Conservation (phyloP, 2,888 invertebrate species). For the Auanema freiburgensis region DNA sequence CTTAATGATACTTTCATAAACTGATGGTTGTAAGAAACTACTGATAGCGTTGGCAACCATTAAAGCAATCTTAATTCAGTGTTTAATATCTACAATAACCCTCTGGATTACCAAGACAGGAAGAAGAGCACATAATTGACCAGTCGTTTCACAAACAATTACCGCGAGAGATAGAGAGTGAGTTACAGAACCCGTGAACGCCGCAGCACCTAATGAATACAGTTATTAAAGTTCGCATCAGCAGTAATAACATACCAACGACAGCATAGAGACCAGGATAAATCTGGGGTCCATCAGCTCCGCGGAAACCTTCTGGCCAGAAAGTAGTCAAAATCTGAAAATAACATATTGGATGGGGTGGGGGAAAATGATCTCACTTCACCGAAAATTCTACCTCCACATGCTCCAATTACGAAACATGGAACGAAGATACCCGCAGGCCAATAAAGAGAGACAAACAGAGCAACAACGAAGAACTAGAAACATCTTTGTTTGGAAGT, state of each 20-base stretch:
- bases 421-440: constrained; percentile 86
- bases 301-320: constrained; percentile 85
- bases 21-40: constrained; percentile 86
- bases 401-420: constrained; percentile 76
- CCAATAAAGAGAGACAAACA: constrained; percentile 46
- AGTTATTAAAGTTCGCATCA: not conserved
- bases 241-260: constrained; percentile 73
- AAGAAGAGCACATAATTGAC: constrained; percentile 93
- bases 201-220: constrained; percentile 71
- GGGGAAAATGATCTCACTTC: no score
- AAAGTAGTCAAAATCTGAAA: constrained; percentile 79
- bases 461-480: constrained; percentile 48
- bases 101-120: constrained; percentile 79
- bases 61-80: constrained; percentile 76
- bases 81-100: not conserved
- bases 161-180: constrained; percentile 96
- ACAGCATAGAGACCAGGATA: constrained; percentile 92
- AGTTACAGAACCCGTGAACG: constrained; percentile 92
- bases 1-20: constrained; percentile 94
- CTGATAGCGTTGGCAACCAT: constrained; percentile 91
- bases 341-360: no score
- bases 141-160: constrained; percentile 96
- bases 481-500: constrained; percentile 8
- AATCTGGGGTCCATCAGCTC: constrained; percentile 79
- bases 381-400: constrained; percentile 52